Percentiles rank a stretch among this genome's conserved stretches.
Conservation (phyloP, 2,888 invertebrate genomes). For the Neria commutata region DNA sequence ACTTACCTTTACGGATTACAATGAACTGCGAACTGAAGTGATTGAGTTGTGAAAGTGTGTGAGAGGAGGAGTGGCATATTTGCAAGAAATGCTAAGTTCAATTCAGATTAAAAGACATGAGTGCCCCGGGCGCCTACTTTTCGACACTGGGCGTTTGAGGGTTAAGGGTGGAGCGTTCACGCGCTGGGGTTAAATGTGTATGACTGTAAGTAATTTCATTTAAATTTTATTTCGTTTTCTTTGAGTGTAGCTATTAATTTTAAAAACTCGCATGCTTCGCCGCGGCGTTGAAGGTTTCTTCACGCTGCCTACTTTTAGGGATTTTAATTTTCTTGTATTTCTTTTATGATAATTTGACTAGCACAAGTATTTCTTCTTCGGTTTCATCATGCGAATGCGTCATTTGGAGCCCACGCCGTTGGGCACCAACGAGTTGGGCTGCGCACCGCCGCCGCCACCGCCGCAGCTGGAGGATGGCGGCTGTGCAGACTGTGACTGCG, state of each 20-base stretch:
- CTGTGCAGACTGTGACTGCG: slow-evolving; percentile 39
- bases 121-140: no score
- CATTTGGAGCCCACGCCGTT: slow-evolving; percentile 61
- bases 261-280: not conserved
- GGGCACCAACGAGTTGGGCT: slow-evolving; percentile 53
- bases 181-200: slow-evolving; percentile 6
- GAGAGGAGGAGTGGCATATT: no score
- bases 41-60: no score
- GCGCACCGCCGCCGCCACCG: slow-evolving; percentile 31
- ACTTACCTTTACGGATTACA: no score
- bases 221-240: not conserved
- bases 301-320: slow-evolving; percentile 2
- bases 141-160: not conserved
- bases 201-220: slow-evolving; percentile 10
- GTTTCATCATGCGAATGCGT: slow-evolving; percentile 63
- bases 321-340: slow-evolving; percentile 10
- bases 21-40: no score
- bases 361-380: slow-evolving; percentile 63
- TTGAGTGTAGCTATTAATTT: not conserved
- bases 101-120: no score
- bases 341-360: slow-evolving; percentile 59
- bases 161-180: not conserved
- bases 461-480: slow-evolving; percentile 29
- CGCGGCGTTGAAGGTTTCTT: not conserved
- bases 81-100: no score